Evolutionary conservation across 2,113 vertebrate genomes (phyloP).

Genomic region (Dicentrarchus labrax): DNA sequence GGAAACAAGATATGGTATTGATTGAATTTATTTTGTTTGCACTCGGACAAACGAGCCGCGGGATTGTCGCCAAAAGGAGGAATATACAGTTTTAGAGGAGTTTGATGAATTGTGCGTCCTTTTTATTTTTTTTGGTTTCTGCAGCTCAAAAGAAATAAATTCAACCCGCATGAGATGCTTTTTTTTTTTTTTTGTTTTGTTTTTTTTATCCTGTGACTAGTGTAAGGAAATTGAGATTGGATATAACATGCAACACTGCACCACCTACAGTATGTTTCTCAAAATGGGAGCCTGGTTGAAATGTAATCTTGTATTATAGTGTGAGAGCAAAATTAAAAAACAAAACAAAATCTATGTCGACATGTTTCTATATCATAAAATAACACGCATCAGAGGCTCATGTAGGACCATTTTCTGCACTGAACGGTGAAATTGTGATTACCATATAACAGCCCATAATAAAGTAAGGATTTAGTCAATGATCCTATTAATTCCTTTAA

Average conservation of each 20-base stretch:
- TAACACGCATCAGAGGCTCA: neutral
- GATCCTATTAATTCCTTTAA: neutral
- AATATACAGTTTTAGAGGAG: neutral
- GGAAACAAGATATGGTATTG: conserved; percentile 64
- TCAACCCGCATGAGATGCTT: neutral
- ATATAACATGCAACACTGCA: neutral
- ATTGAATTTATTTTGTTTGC: conserved; percentile 32
- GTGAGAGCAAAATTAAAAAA: neutral
- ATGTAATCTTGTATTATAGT: neutral
- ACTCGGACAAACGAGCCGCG: neutral
- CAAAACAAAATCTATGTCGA: neutral
- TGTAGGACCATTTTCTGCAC: neutral
- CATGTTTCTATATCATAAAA: neutral
- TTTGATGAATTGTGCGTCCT: neutral
- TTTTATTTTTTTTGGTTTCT: neutral
- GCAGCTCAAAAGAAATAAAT: neutral
- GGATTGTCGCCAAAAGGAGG: neutral
- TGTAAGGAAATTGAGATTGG: neutral
- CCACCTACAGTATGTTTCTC: neutral
- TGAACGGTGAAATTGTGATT: neutral
- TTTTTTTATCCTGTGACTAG: neutral
- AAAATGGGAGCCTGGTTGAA: neutral
- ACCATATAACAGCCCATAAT: neutral
- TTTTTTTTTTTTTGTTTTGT: neutral
- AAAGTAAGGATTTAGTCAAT: neutral